Evolutionary conservation across 2,888 invertebrate genomes (phyloP), one percentile per base, ranked within the genome.

Genomic region (Eupeodes luniger): DNA sequence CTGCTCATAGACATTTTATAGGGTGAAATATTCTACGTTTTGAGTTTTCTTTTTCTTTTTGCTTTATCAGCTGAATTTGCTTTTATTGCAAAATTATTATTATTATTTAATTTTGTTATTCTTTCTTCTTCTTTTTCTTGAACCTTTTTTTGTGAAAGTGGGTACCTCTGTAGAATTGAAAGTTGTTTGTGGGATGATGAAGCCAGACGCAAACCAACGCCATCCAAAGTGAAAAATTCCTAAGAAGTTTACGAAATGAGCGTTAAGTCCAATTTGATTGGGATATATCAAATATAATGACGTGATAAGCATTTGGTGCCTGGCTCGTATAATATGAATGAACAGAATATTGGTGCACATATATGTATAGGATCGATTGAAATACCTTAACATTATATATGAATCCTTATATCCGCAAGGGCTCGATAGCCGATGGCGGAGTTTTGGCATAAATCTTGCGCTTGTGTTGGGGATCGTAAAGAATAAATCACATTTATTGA

Each of bases 401-500:
- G 36, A 1, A 40, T 40, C 40, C 40, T 5, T 40, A 40, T 40
- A 40, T 40, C 40, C 40, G 40, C 40, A 40, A 0, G 9, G 59
- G n/a, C 2, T 14, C n/a, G 12, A 36, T 59, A 59, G 27, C 57
- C 57, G 14, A 57, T 59, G 59, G 47, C 27, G 44, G 66, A 27
- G 47, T 66, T 47, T 69, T 51, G 51, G 78, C 69, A 86, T 86
- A 86, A 86, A 86, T 86, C 82, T 79, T 82, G 59, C 82, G 75
- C 86, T 75, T 40, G 70, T 82, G 82, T 75, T 86, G 27, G 19
- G 51, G 69, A 47, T 82, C 79, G 75, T 82, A 79, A 86, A 86
- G 79, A 64, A 82, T 86, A 86, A 82, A 86, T 86, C 82, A 86
- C 49, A 82, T 82, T 86, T 86, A 86, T 86, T 82, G 82, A 64